These are phyloP conservation scores for Bubalus kerabau DNA, from an alignment of 2,113 vertebrate genomes.

Conservation along the genomic window DNA sequence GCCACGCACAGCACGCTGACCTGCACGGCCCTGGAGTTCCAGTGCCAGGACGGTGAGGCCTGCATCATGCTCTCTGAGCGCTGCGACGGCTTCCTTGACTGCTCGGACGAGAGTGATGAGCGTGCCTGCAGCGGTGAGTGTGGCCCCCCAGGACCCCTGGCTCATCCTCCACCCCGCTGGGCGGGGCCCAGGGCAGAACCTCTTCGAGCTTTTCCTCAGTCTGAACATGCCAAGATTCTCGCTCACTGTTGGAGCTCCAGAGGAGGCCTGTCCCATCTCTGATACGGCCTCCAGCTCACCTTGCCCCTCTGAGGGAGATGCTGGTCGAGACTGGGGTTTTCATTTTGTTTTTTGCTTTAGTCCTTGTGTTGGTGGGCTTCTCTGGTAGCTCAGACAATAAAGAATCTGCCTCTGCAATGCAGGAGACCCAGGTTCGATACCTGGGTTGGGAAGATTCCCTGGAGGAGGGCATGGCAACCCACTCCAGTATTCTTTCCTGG, in stretches of 20 bases:
- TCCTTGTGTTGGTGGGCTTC: background rate
- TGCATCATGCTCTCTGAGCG: conserved; percentile 86
- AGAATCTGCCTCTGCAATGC: background rate
- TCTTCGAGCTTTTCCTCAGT: accelerated
- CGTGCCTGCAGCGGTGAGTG: conserved; percentile 88
- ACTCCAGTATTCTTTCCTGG: background rate
- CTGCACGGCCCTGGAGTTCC: conserved; percentile 84
- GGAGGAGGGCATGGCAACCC: background rate
- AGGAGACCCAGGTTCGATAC: background rate
- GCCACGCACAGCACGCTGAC: conserved; percentile 88
- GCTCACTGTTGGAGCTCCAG: background rate
- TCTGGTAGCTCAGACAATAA: background rate
- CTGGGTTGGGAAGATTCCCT: background rate
- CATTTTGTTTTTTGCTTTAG: background rate
- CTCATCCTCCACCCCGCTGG: accelerated
- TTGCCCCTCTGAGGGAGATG: background rate
- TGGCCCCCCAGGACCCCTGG: background rate
- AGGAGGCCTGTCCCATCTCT: background rate
- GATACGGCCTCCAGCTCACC: accelerated
- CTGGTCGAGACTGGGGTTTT: background rate
- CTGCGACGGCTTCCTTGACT: conserved; percentile 95
- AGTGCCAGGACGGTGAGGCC: conserved; percentile 89
- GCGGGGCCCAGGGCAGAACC: too few species aligned
- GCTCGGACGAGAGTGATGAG: conserved; percentile 94
- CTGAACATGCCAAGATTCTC: background rate